These are phyloP conservation scores for Leuciscus idus DNA, from an alignment of 2,113 vertebrate species.

Conservation along the genomic window DNA sequence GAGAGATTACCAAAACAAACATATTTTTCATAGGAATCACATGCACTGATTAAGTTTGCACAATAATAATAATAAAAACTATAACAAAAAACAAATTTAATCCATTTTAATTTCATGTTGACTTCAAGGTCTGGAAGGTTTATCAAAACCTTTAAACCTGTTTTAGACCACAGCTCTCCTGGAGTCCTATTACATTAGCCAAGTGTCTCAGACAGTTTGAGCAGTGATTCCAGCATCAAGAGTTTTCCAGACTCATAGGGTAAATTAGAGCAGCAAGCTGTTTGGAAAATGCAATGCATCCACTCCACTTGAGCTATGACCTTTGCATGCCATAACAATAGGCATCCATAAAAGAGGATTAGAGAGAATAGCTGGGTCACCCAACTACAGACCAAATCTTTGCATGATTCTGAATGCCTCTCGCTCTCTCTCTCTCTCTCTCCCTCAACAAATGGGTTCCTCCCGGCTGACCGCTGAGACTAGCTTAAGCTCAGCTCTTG, in stretches of 20 bases:
- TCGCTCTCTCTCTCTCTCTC: background rate
- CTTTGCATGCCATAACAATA: slow-evolving; percentile 34
- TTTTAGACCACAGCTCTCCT: background rate
- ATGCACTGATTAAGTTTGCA: background rate
- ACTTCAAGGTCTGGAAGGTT: background rate
- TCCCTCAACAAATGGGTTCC: background rate
- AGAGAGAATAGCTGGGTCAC: slow-evolving; percentile 34
- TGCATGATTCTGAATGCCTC: background rate
- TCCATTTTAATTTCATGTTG: background rate
- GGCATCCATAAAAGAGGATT: slow-evolving; percentile 50
- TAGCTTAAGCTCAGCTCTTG: slow-evolving; percentile 21
- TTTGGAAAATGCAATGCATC: slow-evolving; percentile 35
- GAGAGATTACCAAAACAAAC: background rate
- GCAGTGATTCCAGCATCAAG: background rate
- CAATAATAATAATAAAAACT: background rate
- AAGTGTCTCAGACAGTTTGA: slow-evolving; percentile 12
- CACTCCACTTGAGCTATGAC: slow-evolving; percentile 50
- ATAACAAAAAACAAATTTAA: background rate
- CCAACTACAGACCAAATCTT: slow-evolving; percentile 4
- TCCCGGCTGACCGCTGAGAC: background rate
- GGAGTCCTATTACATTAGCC: background rate
- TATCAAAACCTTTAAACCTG: background rate
- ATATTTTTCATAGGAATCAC: background rate
- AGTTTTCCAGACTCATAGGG: slow-evolving; percentile 17
- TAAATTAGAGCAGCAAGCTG: slow-evolving; percentile 19